phyloP scores from a whole-genome alignment of 1,140 invertebrate genomes.

The Cyrtorhinus lividipennis region DNA sequence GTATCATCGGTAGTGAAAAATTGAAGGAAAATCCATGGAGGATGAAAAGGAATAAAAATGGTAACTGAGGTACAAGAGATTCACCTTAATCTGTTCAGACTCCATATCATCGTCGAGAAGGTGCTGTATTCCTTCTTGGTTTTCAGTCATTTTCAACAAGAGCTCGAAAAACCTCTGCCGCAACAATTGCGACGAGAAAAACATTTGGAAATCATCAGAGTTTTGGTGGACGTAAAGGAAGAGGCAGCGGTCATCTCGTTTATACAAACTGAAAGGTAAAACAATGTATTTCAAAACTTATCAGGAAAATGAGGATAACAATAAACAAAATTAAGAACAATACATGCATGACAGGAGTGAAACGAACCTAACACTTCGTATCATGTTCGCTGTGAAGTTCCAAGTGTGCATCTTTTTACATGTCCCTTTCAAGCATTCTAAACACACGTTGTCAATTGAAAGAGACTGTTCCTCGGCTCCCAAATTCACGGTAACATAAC shows the following conservation, averaged over 20 bases:
- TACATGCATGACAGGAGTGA: not conserved
- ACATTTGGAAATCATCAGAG: constrained; percentile 98
- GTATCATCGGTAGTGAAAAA: too few relatives aligned
- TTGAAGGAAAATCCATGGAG: too few relatives aligned
- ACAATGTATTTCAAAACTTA: not conserved
- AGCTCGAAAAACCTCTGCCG: constrained; percentile 69
- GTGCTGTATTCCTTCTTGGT: constrained; percentile 70
- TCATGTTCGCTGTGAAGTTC: constrained; percentile 81
- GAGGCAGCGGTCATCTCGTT: constrained; percentile 85
- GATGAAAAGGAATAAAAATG: too few relatives aligned
- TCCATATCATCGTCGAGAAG: constrained; percentile 60
- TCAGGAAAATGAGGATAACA: not conserved
- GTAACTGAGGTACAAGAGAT: too few relatives aligned
- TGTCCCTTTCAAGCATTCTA: constrained; percentile 55
- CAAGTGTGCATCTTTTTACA: constrained; percentile 84
- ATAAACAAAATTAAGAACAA: not conserved
- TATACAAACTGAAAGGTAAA: constrained; percentile 56
- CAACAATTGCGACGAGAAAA: constrained; percentile 76
- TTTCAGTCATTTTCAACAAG: constrained; percentile 66
- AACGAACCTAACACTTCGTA: constrained; percentile 69
- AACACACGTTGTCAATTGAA: constrained; percentile 70
- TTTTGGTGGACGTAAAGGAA: constrained; percentile 97
- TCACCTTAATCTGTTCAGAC: constrained; percentile 52
- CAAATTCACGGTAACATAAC: constrained; percentile 86
- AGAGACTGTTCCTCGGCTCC: constrained; percentile 83